These are phyloP conservation scores for Orius insidiosus DNA, from an alignment of 1,140 invertebrate species.

Conservation along the genomic window DNA sequence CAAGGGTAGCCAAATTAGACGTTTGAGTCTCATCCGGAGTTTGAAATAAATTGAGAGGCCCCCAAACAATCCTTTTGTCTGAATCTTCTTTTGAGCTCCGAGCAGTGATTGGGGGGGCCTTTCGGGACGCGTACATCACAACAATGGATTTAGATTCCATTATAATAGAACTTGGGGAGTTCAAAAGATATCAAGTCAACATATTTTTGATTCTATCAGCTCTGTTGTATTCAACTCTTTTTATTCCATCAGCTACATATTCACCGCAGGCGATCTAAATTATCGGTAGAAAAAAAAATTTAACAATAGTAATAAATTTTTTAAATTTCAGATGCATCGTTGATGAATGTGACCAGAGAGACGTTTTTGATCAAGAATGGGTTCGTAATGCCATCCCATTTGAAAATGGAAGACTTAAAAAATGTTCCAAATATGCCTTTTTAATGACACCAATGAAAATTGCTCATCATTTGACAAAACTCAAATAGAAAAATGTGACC, in stretches of 20 bases:
- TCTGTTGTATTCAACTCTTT: slow-evolving; percentile 17
- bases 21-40: too few relatives aligned
- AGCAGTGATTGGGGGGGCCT: too few relatives aligned
- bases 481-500: slow-evolving; percentile 24
- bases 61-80: too few relatives aligned
- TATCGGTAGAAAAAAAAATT: slow-evolving; percentile 7
- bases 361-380: slow-evolving; percentile 10
- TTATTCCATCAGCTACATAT: slow-evolving; percentile 42
- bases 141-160: slow-evolving; percentile 26
- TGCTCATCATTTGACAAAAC: slow-evolving; percentile 13
- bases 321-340: slow-evolving; percentile 29
- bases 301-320: not conserved
- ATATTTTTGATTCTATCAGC: slow-evolving; percentile 29
- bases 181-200: slow-evolving; percentile 36
- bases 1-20: too few relatives aligned
- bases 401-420: slow-evolving; percentile 16
- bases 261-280: slow-evolving; percentile 26
- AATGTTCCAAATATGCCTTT: slow-evolving; percentile 8
- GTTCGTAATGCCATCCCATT: slow-evolving; percentile 26
- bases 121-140: not conserved
- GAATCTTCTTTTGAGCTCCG: too few relatives aligned
- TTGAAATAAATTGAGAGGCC: too few relatives aligned
- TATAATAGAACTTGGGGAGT: slow-evolving; percentile 32
- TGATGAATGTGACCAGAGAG: slow-evolving; percentile 28
- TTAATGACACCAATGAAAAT: too few relatives aligned